Evolutionary conservation across 2,797 vertebrate genomes (phyloP), one percentile per base, ranked within the genome.

Genomic region (Poeciliopsis infans): DNA sequence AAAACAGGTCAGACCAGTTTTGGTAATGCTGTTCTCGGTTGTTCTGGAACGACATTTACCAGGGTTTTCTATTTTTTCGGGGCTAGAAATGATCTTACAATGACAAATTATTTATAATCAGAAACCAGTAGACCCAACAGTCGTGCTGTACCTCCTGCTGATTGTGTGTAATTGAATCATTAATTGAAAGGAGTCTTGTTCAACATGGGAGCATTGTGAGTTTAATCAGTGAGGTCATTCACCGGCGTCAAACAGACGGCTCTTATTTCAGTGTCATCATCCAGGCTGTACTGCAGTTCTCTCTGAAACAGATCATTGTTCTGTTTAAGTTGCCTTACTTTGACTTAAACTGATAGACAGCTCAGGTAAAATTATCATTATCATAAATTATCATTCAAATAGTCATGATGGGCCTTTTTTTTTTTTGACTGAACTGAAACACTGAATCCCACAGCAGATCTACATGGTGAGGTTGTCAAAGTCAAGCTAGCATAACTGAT

Each of bases 1-100:
- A 39, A 89, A 89, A 86, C 85, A 64, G 83, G 90, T 91, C 57
- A 5, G 85, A 69, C 78, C 28, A 2, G 83, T 91, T 83, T 79
- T 25, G 25, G 25, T 79, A 51, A 75, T 39, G 78, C 76, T 47
- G 51, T 59, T 41, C 46, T 73, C 49, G 25, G 66, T 72, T 69
- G 4, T 36, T 3, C 53, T 46, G 23, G 69, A 82, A 61, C 20
- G 70, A 6, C 25, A 13, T 64, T 80, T 1, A 0, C 25, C 39
- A 75, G 68, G 31, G 0, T 74, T 86, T 88, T 46, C 20, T 41
- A 5, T 23, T 23, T 51, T 51, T 51, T 23, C 7, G 18, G 49
- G 49, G 49, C 5, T 68, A 25, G 8, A 23, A 68, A 25, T 68
- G 11, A 41, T 41, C 39, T 41, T 68, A 41, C 36, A 6, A 2